phyloP scores from a whole-genome alignment of 92 coral and sea anemone genomes.

The Chrysogorgia sp. region DNA sequence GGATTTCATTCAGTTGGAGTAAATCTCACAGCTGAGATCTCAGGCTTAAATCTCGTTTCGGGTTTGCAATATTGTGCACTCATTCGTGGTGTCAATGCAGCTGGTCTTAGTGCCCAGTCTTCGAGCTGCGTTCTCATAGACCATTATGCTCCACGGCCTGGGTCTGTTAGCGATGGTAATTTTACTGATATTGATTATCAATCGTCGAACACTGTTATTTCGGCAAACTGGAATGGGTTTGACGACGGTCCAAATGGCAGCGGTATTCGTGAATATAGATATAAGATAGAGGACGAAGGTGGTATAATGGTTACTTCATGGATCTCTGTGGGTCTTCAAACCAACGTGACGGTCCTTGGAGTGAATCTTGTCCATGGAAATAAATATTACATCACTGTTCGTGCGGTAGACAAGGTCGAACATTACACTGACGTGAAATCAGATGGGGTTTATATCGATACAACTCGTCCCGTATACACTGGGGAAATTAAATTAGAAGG shows the following conservation, averaged over 20 bases:
- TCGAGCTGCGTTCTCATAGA: conserved; percentile 93
- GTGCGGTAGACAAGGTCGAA: conserved; percentile 82
- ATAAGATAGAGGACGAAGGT: conserved; percentile 65
- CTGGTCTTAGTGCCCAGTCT: conserved; percentile 72
- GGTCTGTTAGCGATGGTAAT: conserved; percentile 81
- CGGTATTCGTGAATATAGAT: conserved; percentile 81
- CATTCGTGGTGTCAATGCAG: conserved; percentile 82
- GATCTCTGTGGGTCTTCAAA: conserved; percentile 78
- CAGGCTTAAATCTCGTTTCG: conserved; percentile 76
- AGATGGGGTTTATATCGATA: conserved; percentile 80
- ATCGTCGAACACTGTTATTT: conserved; percentile 68
- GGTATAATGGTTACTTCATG: conserved; percentile 65
- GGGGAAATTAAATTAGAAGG: conserved; percentile 77
- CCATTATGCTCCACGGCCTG: conserved; percentile 82
- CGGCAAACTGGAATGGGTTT: conserved; percentile 93
- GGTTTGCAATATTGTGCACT: conserved; percentile 87
- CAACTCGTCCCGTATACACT: conserved; percentile 79
- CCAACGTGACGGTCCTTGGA: conserved; percentile 65
- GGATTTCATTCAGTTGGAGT: conserved; percentile 20
- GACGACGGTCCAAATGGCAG: conserved; percentile 82
- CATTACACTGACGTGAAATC: conserved; percentile 56
- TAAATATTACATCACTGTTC: conserved; percentile 71
- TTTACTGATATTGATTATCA: conserved; percentile 78
- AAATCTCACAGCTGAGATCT: conserved; percentile 52
- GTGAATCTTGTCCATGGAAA: conserved; percentile 63